Evolutionary conservation across 2,113 vertebrate species (phyloP).

Genomic region (Murina feae): DNA sequence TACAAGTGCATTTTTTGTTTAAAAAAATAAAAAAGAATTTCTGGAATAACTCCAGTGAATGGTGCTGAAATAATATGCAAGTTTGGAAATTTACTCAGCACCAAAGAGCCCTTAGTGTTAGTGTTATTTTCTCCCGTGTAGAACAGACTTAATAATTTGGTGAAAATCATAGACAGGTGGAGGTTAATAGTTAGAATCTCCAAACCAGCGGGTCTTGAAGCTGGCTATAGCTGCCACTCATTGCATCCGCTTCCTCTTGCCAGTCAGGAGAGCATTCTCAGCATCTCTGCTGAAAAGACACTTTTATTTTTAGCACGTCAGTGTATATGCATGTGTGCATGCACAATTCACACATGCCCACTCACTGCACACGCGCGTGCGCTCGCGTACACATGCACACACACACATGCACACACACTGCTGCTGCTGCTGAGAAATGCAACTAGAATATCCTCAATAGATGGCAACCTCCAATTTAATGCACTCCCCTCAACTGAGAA

Average conservation of each 20-base stretch:
- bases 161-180: background rate
- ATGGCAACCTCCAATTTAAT: background rate
- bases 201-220: background rate
- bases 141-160: background rate
- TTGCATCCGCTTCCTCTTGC: background rate
- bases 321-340: background rate
- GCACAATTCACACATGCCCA: background rate
- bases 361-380: fast-evolving
- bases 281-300: background rate
- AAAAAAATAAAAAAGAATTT: background rate
- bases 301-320: background rate
- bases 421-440: background rate
- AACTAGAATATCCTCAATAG: background rate
- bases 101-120: background rate
- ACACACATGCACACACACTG: background rate
- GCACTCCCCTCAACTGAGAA: background rate
- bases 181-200: background rate
- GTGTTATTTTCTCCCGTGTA: background rate
- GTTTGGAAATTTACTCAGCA: background rate
- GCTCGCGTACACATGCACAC: fast-evolving
- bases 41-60: background rate
- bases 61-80: background rate
- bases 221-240: background rate
- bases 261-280: background rate
- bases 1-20: background rate